These are phyloP conservation scores for Samia ricini DNA, from an alignment of 1,140 invertebrate species.

Conservation along the genomic window DNA sequence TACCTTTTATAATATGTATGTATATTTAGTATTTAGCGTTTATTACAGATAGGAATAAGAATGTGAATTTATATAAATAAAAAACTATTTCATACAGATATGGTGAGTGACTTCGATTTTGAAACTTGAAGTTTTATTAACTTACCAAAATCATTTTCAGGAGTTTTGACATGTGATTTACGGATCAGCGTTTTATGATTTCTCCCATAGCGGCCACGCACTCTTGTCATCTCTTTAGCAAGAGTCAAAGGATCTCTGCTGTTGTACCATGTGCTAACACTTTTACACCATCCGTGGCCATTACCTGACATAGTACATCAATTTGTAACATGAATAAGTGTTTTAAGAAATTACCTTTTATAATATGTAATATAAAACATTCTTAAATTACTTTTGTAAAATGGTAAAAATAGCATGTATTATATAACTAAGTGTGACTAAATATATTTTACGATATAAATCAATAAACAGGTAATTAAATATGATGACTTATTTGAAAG, in stretches of 20 bases:
- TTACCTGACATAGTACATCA: no score
- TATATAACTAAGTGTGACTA: no score
- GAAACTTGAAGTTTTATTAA: not conserved
- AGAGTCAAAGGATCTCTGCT: conserved; percentile 78
- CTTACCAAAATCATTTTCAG: conserved; percentile 70
- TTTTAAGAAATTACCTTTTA: not conserved
- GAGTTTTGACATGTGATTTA: conserved; percentile 79
- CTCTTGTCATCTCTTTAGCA: conserved; percentile 81
- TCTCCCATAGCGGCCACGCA: conserved; percentile 81
- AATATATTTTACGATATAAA: no score
- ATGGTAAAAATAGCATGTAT: no score
- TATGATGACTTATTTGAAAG: no score
- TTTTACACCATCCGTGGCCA: conserved; percentile 81
- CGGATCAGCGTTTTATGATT: conserved; percentile 84
- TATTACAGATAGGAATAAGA: no score
- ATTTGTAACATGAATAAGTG: conserved; percentile 3
- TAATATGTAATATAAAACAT: no score
- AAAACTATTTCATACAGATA: not conserved
- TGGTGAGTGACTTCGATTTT: not conserved
- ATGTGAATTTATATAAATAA: no score
- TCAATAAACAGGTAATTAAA: no score
- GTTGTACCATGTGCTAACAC: conserved; percentile 81
- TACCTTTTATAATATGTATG: no score
- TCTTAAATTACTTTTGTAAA: no score
- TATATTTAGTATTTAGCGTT: no score